Conservation (phyloP, 1,140 invertebrate genomes). For the Myzus persicae region DNA sequence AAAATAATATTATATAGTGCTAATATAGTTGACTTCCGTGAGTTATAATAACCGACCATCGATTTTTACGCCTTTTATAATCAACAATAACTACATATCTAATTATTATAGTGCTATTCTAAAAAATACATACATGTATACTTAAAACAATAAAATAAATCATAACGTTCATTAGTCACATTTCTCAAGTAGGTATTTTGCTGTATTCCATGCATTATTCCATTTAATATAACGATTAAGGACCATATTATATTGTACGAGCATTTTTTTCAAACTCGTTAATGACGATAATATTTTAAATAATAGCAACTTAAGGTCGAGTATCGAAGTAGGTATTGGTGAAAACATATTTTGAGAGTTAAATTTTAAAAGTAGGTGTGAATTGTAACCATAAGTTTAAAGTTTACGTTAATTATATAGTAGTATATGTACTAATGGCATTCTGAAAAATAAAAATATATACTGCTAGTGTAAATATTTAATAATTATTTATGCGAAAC, state of each 20-base stretch:
- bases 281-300: slow-evolving; percentile 8
- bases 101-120: background rate
- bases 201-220: background rate
- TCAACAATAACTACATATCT: background rate
- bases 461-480: background rate
- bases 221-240: background rate
- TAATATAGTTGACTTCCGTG: background rate
- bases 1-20: background rate
- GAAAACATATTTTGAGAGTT: background rate
- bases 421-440: background rate
- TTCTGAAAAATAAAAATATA: background rate
- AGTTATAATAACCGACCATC: background rate
- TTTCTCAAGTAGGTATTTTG: background rate
- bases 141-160: background rate
- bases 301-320: background rate
- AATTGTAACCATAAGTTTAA: background rate
- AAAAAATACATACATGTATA: background rate
- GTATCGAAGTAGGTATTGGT: background rate
- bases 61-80: background rate
- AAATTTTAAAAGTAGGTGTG: background rate
- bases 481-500: background rate
- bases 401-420: background rate
- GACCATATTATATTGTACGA: background rate
- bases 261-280: background rate
- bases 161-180: background rate